Evolutionary conservation across 2,888 invertebrate genomes (phyloP).

Genomic region (Drosophila planitibia): DNA sequence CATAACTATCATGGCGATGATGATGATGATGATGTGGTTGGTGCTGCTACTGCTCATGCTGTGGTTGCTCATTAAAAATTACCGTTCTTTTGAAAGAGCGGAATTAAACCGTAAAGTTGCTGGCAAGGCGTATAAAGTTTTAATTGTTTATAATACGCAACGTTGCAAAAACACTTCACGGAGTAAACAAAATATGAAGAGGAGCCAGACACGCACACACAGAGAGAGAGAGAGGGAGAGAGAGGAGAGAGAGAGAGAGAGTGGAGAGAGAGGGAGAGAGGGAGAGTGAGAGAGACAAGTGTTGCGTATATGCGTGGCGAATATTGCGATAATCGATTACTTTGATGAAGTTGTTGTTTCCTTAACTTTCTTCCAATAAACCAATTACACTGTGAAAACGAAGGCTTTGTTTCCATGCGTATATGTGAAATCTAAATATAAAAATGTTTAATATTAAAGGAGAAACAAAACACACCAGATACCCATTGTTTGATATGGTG

Average conservation of each 20-base stretch:
- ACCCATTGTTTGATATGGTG: too few species aligned
- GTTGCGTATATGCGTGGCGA: background rate
- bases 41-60: slow-evolving; percentile 19
- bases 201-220: background rate
- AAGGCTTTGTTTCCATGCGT: background rate
- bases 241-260: background rate
- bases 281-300: rapidly evolving
- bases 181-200: background rate
- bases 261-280: background rate
- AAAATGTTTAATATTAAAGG: too few species aligned
- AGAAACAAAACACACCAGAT: too few species aligned
- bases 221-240: background rate
- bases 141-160: slow-evolving; percentile 80
- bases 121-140: slow-evolving; percentile 64
- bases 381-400: background rate
- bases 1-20: slow-evolving; percentile 12
- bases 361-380: background rate
- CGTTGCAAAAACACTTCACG: slow-evolving; percentile 55
- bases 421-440: too few species aligned
- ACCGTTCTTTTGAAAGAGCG: slow-evolving; percentile 78
- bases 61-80: slow-evolving; percentile 78
- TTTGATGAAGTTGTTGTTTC: background rate
- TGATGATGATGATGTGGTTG: background rate
- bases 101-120: slow-evolving; percentile 77
- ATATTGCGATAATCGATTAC: background rate